Base-by-base conservation (phyloP, 2,797 vertebrate genomes). In the Pteropus rufus region DNA sequence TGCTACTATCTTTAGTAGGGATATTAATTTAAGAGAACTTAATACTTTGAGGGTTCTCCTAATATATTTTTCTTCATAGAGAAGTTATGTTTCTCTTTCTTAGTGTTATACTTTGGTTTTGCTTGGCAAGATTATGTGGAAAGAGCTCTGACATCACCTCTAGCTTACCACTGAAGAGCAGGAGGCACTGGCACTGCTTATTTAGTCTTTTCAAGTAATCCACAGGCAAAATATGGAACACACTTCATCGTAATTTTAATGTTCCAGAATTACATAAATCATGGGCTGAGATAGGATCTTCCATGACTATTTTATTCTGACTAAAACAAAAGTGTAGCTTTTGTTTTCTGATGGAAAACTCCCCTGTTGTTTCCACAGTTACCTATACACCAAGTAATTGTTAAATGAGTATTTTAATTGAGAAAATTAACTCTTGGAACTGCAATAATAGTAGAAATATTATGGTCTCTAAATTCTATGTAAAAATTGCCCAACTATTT, bases 331-430 rank as follows among this genome's bases (percentile, higher is more conserved):
- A 77, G 0, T 36, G 14, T 19, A 82, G 36, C 31, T 8, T 62
- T 67, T 39, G 15, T 92, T 76, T 10, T 67, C 39, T 79, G 18
- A 75, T 60, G 44, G 39, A 36, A 90, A 81, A 85, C 0, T 21
- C 26, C 39, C 93, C 80, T 89, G 73, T 77, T 95, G 3, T 82
- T 91, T 88, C 73, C 62, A 41, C 15, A 93, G 41, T 44, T 92
- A 75, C 82, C 72, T 52, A 64, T 29, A 93, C 44, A 56, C 94
- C 24, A 95, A 52, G 31, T 84, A 87, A 90, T 89, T 95, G 26
- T 60, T 58, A 52, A 94, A 76, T 87, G 83, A 93, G 1, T 81
- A 16, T 84, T 77, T 26, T n/a, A 82, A 75, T 70, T 81, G 62
- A 86, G 67, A 73, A 29, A 89, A 94, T 97, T 11, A 7, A 39